phyloP scores from a whole-genome alignment of 2,797 vertebrate genomes.

The Enteromius anoplus region DNA sequence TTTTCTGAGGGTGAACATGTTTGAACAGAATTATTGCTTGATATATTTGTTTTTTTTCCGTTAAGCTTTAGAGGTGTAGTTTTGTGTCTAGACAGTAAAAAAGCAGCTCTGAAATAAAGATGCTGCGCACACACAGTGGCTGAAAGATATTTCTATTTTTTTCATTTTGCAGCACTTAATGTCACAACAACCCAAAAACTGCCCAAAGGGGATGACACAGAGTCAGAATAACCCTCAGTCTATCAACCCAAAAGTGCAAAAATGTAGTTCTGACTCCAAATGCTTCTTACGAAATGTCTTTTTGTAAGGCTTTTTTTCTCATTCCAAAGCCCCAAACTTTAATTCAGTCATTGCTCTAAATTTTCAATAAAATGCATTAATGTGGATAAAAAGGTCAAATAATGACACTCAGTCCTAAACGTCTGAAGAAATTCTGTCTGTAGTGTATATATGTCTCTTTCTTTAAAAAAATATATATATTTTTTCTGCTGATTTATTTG shows the following conservation, averaged over 20 bases:
- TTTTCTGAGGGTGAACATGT: constrained; percentile 1
- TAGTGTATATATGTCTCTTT: background rate
- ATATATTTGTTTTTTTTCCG: background rate
- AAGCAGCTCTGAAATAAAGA: background rate
- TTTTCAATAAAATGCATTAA: background rate
- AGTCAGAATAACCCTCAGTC: background rate
- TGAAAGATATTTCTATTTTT: background rate
- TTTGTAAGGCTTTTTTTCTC: background rate
- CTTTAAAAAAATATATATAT: no score
- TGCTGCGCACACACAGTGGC: background rate
- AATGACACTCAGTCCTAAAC: background rate
- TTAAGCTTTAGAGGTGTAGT: constrained; percentile 4
- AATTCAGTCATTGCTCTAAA: background rate
- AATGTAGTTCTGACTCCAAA: background rate
- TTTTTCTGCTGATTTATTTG: background rate
- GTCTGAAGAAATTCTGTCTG: background rate
- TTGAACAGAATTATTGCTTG: background rate
- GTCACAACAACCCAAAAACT: background rate
- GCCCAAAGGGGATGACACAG: background rate
- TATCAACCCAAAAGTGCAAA: background rate
- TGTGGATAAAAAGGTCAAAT: background rate
- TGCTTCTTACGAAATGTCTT: background rate
- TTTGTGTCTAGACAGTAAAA: constrained; percentile 27
- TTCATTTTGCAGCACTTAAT: background rate
- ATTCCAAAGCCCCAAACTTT: background rate